These are phyloP conservation scores for Bufo bufo DNA, from an alignment of 2,113 vertebrate species.

Conservation along the genomic window DNA sequence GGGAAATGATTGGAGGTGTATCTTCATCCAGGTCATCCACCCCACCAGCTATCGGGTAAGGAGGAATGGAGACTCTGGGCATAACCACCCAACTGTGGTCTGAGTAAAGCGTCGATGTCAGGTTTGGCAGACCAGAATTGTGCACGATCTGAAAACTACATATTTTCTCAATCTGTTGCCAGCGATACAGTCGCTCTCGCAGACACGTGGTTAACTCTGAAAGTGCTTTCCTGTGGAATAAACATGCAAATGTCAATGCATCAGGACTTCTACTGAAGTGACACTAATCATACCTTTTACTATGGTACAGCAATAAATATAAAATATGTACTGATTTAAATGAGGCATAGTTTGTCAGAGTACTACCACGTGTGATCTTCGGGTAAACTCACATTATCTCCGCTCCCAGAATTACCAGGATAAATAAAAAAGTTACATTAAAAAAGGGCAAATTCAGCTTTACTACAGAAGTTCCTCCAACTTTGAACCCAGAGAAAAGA, in stretches of 20 bases:
- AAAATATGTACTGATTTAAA: too few species aligned
- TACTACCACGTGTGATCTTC: too few species aligned
- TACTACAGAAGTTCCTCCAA: too few species aligned
- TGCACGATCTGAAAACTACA: constrained; percentile 94
- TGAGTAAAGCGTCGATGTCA: constrained; percentile 94
- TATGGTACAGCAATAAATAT: too few species aligned
- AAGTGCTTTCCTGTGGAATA: constrained; percentile 84
- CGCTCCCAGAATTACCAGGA: too few species aligned
- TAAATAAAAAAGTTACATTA: too few species aligned
- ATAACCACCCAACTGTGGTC: constrained; percentile 99
- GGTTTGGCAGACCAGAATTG: constrained; percentile 91
- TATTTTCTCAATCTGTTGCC: constrained; percentile 99
- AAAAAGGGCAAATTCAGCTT: too few species aligned
- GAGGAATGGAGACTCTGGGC: constrained; percentile 93
- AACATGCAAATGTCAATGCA: constrained; percentile 2
- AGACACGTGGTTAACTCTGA: constrained; percentile 94
- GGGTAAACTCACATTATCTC: too few species aligned
- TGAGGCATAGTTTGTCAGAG: too few species aligned
- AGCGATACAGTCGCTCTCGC: constrained; percentile 94
- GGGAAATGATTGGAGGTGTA: constrained; percentile 92
- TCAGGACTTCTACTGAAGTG: not conserved
- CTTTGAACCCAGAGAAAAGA: too few species aligned
- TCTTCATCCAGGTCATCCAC: constrained; percentile 98
- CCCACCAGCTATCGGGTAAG: constrained; percentile 94
- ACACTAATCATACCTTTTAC: too few species aligned